These are phyloP conservation scores for Vultur gryphus DNA, from an alignment of 2,797 vertebrate species.

Conservation along the genomic window DNA sequence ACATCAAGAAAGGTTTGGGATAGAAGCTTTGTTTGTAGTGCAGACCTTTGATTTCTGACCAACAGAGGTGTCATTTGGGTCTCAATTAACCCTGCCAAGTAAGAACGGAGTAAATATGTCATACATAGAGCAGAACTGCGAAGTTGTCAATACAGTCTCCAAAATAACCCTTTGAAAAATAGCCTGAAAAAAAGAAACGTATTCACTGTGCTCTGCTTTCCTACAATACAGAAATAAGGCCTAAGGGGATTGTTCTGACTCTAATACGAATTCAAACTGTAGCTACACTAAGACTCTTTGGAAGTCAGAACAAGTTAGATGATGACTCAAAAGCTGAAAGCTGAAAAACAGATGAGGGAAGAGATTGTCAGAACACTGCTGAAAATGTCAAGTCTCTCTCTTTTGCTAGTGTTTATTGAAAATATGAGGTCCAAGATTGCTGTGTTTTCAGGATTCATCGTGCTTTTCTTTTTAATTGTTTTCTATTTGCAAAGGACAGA, in stretches of 20 bases:
- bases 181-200: background rate
- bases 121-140: background rate
- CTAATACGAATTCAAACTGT: background rate
- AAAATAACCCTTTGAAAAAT: background rate
- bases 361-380: background rate
- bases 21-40: background rate
- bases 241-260: background rate
- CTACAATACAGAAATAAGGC: background rate
- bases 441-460: background rate
- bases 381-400: background rate
- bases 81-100: background rate
- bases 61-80: background rate
- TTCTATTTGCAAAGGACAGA: background rate
- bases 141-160: background rate
- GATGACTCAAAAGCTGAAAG: background rate
- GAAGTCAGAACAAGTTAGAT: background rate
- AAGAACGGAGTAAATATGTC: background rate
- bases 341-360: conserved; percentile 1
- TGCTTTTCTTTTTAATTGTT: background rate
- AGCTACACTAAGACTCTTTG: background rate
- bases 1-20: background rate
- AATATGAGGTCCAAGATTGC: background rate
- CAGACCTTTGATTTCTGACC: background rate
- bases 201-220: background rate
- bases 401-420: background rate